Evolutionary conservation across 2,113 vertebrate species (phyloP).

Genomic region (Passer montanus): DNA sequence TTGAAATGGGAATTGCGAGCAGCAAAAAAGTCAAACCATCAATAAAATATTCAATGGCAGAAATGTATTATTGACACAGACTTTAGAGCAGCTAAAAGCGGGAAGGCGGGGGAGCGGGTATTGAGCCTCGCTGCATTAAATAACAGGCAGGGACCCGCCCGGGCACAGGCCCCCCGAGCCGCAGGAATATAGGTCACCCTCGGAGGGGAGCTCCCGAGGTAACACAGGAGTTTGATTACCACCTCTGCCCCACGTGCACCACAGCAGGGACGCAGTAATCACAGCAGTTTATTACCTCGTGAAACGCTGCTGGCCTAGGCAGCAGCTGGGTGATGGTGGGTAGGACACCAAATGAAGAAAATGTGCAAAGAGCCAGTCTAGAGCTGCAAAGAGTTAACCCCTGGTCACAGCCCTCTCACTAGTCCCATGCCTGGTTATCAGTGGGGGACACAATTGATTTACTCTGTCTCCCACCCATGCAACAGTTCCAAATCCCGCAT

Average conservation of each 20-base stretch:
- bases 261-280: background rate
- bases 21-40: conserved; percentile 65
- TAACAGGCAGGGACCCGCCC: background rate
- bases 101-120: background rate
- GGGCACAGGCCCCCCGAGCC: accelerated
- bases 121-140: background rate
- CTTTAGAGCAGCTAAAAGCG: conserved; percentile 23
- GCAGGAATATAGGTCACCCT: background rate
- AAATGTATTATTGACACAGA: conserved; percentile 66
- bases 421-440: background rate
- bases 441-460: accelerated
- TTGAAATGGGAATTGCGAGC: conserved; percentile 64
- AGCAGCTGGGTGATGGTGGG: background rate
- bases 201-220: background rate
- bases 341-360: background rate
- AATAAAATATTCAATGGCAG: conserved; percentile 74
- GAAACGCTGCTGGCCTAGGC: background rate
- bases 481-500: background rate
- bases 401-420: accelerated
- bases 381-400: background rate
- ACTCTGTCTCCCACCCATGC: background rate
- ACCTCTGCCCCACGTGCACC: background rate
- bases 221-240: background rate
- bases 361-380: background rate
- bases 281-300: background rate